Evolutionary conservation across 2,113 vertebrate genomes (phyloP), one percentile per base, ranked within the genome.

Genomic region (Maylandia zebra): DNA sequence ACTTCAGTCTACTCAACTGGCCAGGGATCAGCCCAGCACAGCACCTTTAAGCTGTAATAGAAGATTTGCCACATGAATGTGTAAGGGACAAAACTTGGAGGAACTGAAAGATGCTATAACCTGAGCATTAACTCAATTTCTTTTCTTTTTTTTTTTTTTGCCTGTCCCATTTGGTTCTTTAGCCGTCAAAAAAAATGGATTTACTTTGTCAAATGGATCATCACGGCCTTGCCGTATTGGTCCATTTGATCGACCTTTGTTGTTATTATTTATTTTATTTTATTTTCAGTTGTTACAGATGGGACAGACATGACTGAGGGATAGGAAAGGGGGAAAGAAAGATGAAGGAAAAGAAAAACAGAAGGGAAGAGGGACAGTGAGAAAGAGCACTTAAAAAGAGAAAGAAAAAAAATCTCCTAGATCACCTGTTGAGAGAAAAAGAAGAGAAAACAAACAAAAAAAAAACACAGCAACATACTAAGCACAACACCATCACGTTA

Each of bases 401-500:
- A 55, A 55, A 55, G 10, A 55, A 12, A 55, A 0, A 0, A 52
- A 55, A 55, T 22, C 5, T 22, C 52, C 52, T 4, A 1, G 10
- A 55, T 22, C 52, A 55, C n/a, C 10, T 55, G 5, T 22, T 55
- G 10, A 55, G 53, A 55, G 3, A 55, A 12, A 24, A 55, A 55
- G n/a, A 22, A 55, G 2, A 22, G n/a, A 22, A 53, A 10, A 53
- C 19, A n/a, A 53, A 3, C 19, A 53, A n/a, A 10, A n/a, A 10
- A 32, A 32, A 36, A 11, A 2, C 5, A 41, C 2, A 41, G 38
- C 38, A 41, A 41, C 41, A 50, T 50, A 50, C 16, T 50, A 50
- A 19, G 0, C 16, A 50, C 8, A 50, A 19, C 8, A 50, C 8
- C 48, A 17, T 50, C 16, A 5, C 4, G 0, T 50, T 50, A 19